These are phyloP conservation scores for Cyphomyrus plagiostoma DNA, from an alignment of 2,113 vertebrate species.

Conservation along the genomic window DNA sequence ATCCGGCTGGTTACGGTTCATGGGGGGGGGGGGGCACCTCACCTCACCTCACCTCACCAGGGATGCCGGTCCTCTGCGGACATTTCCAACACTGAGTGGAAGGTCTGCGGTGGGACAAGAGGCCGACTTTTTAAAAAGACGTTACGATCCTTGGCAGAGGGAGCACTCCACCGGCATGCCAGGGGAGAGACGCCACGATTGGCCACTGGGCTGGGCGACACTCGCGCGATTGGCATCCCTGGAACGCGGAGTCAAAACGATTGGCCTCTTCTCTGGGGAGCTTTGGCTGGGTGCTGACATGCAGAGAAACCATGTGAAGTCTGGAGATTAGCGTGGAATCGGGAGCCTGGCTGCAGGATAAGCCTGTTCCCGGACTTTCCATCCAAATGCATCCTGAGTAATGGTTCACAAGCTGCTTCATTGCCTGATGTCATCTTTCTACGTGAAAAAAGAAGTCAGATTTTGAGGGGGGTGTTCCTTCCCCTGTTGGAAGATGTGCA, in stretches of 20 bases:
- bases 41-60: constrained; percentile 28
- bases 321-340: neutral
- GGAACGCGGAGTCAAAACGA: neutral
- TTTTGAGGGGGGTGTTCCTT: neutral
- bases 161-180: neutral
- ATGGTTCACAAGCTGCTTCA: neutral
- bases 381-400: neutral
- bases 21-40: neutral
- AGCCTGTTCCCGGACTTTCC: neutral
- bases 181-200: neutral
- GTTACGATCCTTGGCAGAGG: neutral
- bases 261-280: neutral
- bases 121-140: constrained; percentile 36
- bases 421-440: neutral
- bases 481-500: neutral
- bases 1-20: neutral
- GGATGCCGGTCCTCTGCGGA: constrained; percentile 11
- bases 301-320: neutral
- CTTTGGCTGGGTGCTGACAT: neutral
- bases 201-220: neutral
- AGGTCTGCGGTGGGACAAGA: constrained; percentile 23
- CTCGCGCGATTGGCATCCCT: neutral
- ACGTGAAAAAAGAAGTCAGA: neutral
- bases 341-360: neutral
- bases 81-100: constrained; percentile 24